Base-by-base conservation (phyloP, 2,888 invertebrate species). In the Mesopsocus fuscifrons region DNA sequence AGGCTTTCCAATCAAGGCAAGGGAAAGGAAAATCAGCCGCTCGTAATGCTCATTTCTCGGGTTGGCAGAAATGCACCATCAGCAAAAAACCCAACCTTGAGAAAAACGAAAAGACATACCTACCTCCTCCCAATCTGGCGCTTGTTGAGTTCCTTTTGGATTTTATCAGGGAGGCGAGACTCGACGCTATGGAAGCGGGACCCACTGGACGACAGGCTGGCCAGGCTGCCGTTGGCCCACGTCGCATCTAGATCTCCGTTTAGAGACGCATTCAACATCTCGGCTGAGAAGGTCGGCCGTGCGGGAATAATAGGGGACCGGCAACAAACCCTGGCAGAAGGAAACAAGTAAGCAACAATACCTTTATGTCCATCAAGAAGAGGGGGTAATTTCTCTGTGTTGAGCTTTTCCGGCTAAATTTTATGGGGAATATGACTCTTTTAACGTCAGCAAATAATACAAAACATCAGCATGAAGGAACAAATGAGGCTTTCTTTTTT, bases 261-360 rank as follows among this genome's bases (percentile, higher is more conserved):
- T 18, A 54, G 45, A 2, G 64, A 62, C 43, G 60, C 59, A 44
- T 56, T 58, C 38, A 62, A 47, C 49, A 59, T 51, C 48, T 64
- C 66, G 1, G 75, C 74, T 0, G 81, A 77, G 54, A 79, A 72
- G 0, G 79, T 71, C 13, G 83, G 73, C 38, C 81, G 66, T 15
- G 80, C 78, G 31, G 80, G 77, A 55, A 84, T 81, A 52, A 85
- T 71, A 2, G 85, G 85, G 1, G 84, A 84, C 48, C 85, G 73
- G 50, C 80, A 73, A 62, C 82, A 84, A 34, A 80, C 82, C 51
- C 82, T 83, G 66, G 47, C 55, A 54, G 47, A 23, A 49, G 44
- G 26, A n/a, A n/a, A n/a, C n/a, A n/a, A n/a, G n/a, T n/a, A n/a
- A n/a, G n/a, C n/a, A n/a, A n/a, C n/a, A n/a, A n/a, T n/a, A n/a